Evolutionary conservation across 1,140 invertebrate species (phyloP), one percentile per base, ranked within the genome.

Genomic region (Sarcophaga bullata): DNA sequence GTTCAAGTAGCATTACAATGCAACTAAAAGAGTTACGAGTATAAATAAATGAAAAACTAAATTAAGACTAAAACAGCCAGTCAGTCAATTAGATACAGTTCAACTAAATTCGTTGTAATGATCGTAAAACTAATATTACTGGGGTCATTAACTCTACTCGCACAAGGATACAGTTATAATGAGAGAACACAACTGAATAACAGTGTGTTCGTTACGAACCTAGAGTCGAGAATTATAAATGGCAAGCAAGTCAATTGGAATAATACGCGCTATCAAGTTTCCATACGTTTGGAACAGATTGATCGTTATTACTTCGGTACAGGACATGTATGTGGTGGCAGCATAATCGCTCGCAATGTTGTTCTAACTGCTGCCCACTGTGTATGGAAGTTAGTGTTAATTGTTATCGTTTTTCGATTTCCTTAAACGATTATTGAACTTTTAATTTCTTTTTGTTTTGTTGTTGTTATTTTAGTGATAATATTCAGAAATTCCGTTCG

Each of bases 331-430:
- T 88, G 87, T 83, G 86, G 87, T 0, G 87, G 87, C 17, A 19
- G 72, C 8, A 80, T 88, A n/a, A 85, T 88, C 15, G 62, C 78
- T 9, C 0, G 10, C 3, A 80, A 58, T 54, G 9, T 13, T 25
- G 73, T 89, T 13, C 47, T 88, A 0, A 87, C 87, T 3, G 86
- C 87, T 7, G 87, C 84, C 0, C 87, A 89, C 81, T 88, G 87
- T 75, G 2, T 88, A 9, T 84, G 1, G 46, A 0, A 5, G 11
- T 73, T 46, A 87, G 86, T 46, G 19, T 19, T 2, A 37, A 37
- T 37, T 37, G 25, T 37, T 37, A 37, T 37, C 25, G 25, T 37
- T 37, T 37, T 37, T 37, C 25, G 25, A 37, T 4, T 1, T 13
- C 37, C 37, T 15, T 15, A 9, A 47, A 76, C 13, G n/a, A 17